Base-by-base conservation (phyloP, 2,797 vertebrate genomes). In the Lutjanus argentimaculatus region DNA sequence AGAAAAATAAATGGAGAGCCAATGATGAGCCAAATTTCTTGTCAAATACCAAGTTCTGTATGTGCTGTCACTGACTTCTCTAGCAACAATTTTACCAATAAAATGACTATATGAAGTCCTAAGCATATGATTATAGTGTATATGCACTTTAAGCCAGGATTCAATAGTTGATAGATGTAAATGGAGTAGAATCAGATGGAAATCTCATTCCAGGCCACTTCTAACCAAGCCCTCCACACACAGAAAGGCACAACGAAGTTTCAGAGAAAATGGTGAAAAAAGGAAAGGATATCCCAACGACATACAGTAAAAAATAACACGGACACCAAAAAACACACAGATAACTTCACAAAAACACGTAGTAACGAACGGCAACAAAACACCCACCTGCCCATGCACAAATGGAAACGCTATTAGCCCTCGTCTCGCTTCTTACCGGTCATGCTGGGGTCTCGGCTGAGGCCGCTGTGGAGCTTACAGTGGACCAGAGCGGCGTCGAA, bases 361-460 rank as follows among this genome's bases (percentile, higher is more conserved):
- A 88, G 78, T 82, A 80, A 88, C 79, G 78, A 84, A 88, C 85
- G 84, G 84, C 83, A 72, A 91, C 88, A 45, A 66, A 90, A 93
- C 90, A 90, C 88, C 88, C 87, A 84, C 83, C 88, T 83, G 85
- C 80, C 81, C 93, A 95, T 94, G 92, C 92, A 94, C 59, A 61
- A 77, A 85, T 8, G 40, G 43, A 86, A 88, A 80, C 6, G 8
- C 62, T 21, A 46, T 49, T 8, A 72, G 59, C 55, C 52, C 13
- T 10, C 9, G 73, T n/a, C 36, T 52, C 4, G 0, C 75, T 70
- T 95, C 96, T 97, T 97, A 99, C 98, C 98, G 56, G 97, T 99
- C 97, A 99, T 98, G 94, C 97, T 99, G 93, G 96, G 96, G 94
- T 99, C 98, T 94, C 97, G 95, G 92, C 96, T 98, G 90, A 99